Conservation (phyloP, 1,140 invertebrate genomes). For the Drosophila yakuba region DNA sequence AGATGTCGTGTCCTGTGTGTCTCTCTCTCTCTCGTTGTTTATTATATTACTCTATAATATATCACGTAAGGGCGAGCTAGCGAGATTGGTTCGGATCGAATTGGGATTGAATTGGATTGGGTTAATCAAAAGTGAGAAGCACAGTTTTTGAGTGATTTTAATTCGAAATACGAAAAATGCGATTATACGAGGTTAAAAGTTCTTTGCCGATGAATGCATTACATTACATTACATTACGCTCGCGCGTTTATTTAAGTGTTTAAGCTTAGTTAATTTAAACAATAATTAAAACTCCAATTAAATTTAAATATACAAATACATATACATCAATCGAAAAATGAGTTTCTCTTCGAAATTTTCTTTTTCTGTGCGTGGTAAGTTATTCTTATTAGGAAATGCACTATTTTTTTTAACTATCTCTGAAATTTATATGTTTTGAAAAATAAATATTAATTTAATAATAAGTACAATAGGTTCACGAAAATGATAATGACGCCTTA, state of each 20-base stretch:
- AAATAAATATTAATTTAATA: no score
- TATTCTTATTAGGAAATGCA: no score
- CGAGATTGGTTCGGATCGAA: slow-evolving; percentile 31
- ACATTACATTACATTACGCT: slow-evolving; percentile 59
- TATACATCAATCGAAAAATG: slow-evolving; percentile 43
- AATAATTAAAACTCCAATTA: slow-evolving; percentile 79
- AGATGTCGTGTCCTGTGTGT: slow-evolving; percentile 66
- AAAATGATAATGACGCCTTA: not conserved
- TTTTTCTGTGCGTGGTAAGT: not conserved
- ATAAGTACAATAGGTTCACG: no score
- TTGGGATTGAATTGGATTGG: slow-evolving; percentile 20
- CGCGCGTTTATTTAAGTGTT: slow-evolving; percentile 75
- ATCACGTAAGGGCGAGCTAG: slow-evolving; percentile 34
- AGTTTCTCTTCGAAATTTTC: not conserved
- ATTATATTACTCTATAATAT: slow-evolving; percentile 53
- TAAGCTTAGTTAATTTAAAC: slow-evolving; percentile 78
- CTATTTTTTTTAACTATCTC: no score
- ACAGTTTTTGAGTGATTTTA: slow-evolving; percentile 79
- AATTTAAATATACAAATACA: slow-evolving; percentile 78
- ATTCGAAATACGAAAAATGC: slow-evolving; percentile 59
- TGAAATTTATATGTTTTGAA: no score
- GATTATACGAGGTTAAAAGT: slow-evolving; percentile 45
- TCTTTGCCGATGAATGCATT: slow-evolving; percentile 35
- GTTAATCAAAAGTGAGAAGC: slow-evolving; percentile 60
- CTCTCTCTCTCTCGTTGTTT: slow-evolving; percentile 58